Evolutionary conservation across 1,140 invertebrate species (phyloP), one percentile per base, ranked within the genome.

Genomic region (Elysia chlorotica): DNA sequence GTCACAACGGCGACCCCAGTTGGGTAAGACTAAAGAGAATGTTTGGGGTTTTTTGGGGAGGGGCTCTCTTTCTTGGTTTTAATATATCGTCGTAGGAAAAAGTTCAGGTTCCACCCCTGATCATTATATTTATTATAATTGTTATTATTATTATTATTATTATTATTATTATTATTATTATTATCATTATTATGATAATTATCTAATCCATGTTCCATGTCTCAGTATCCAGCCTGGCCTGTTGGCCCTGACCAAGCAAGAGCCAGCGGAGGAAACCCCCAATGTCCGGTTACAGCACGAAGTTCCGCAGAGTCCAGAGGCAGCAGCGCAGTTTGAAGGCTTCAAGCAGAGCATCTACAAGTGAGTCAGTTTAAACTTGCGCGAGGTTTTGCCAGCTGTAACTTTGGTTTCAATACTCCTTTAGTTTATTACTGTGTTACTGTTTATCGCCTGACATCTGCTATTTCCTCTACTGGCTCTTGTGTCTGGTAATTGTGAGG

Each of bases 281-380:
- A 57, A 31, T 23, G 21, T 66, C 4, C 23, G 23, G 2, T 17
- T 53, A 48, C 23, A 21, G 3, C 25, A 36, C 6, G 65, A 48
- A 25, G 65, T n/a, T 21, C 37, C 25, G 28, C 62, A 10, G 6
- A 37, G 31, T 19, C 31, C 37, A 3, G 38, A 53, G 14, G 65
- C 28, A 30, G 28, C 21, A 30, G 65, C 36, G 1, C 48, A 25
- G 17, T 57, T 56, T n/a, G 53, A 69, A 5, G 28, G 6, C 19
- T 69, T 57, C 33, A 69, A 69, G 35, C 66, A 69, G 31, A 69
- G 37, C 31, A 69, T 69, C 5, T 69, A 69, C 53, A 69, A 54
- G 66, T 69, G 31, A 5, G 57, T 21, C n/a, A n/a, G n/a, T n/a
- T n/a, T n/a, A n/a, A n/a, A n/a, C n/a, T n/a, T n/a, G n/a, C n/a